A percentile compares a stretch with the other conserved stretches of the same genome.
Evolutionary conservation across 2,113 vertebrate species (phyloP).

Genomic region (Pitta sordida): DNA sequence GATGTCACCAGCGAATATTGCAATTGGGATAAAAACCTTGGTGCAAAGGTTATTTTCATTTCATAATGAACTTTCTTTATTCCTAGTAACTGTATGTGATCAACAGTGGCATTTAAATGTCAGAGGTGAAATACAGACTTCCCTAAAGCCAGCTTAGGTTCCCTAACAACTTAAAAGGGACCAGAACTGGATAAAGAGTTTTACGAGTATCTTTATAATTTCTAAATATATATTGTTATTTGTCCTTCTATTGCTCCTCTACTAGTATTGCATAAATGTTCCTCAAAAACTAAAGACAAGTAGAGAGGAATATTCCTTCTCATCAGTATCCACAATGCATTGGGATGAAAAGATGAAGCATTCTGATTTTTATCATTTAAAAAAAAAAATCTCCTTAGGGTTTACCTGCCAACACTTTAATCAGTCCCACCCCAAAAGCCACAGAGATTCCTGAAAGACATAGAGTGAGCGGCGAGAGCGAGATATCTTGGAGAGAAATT

Average conservation of each 20-base stretch:
- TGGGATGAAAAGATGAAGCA: neutral
- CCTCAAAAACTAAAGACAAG: neutral
- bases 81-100: neutral
- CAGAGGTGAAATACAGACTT: neutral
- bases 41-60: constrained; percentile 26
- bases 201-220: neutral
- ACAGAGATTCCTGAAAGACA: neutral
- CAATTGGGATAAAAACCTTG: neutral
- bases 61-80: neutral
- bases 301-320: neutral
- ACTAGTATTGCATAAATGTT: neutral
- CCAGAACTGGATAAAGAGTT: neutral
- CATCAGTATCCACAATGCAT: neutral
- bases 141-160: neutral
- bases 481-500: neutral
- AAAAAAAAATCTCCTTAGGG: neutral
- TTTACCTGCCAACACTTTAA: neutral
- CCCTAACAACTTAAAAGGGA: neutral
- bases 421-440: rapidly evolving
- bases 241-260: neutral
- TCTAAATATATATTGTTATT: neutral
- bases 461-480: neutral
- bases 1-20: neutral
- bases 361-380: neutral
- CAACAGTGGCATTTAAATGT: constrained; percentile 23